Conservation (phyloP, 2,888 invertebrate species). For the Drosophila siamana region DNA sequence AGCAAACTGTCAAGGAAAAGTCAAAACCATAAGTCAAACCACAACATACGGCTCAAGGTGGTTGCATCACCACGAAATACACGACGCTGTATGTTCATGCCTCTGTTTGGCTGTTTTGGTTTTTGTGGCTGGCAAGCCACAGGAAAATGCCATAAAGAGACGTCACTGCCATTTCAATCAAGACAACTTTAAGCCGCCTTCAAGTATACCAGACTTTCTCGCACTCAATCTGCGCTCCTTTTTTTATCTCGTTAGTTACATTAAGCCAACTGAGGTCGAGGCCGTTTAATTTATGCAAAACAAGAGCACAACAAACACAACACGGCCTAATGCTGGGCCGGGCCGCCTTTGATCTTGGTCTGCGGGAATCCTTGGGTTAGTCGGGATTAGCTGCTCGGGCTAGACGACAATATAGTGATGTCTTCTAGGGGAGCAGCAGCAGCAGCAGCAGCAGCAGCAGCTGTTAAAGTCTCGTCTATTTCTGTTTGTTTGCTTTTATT, state of each 20-base stretch:
- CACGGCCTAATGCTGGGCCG: constrained; percentile 50
- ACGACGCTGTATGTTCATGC: constrained; percentile 3
- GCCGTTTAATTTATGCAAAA: constrained; percentile 57
- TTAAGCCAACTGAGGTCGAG: constrained; percentile 30
- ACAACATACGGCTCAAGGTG: constrained; percentile 58
- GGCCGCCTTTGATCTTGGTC: constrained; percentile 57
- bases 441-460: too few species aligned
- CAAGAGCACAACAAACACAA: constrained; percentile 32
- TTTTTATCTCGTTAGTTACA: constrained; percentile 28
- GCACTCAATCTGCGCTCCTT: not conserved
- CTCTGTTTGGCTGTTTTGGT: constrained; percentile 16
- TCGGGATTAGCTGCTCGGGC: constrained; percentile 31
- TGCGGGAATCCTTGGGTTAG: constrained; percentile 3
- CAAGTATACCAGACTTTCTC: constrained; percentile 25
- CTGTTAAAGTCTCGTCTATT: constrained; percentile 21
- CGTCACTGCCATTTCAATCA: constrained; percentile 35
- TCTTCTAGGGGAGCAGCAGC: constrained; percentile 5
- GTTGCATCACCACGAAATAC: constrained; percentile 26
- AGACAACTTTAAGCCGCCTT: constrained; percentile 36
- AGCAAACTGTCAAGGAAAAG: constrained; percentile 52
- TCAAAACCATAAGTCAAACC: constrained; percentile 70
- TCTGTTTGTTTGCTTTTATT: constrained; percentile 20
- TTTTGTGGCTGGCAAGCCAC: constrained; percentile 43
- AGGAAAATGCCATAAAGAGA: constrained; percentile 38
- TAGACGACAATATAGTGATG: constrained; percentile 24